phyloP scores from a whole-genome alignment of 1,140 invertebrate genomes.

The Nephila pilipes region DNA sequence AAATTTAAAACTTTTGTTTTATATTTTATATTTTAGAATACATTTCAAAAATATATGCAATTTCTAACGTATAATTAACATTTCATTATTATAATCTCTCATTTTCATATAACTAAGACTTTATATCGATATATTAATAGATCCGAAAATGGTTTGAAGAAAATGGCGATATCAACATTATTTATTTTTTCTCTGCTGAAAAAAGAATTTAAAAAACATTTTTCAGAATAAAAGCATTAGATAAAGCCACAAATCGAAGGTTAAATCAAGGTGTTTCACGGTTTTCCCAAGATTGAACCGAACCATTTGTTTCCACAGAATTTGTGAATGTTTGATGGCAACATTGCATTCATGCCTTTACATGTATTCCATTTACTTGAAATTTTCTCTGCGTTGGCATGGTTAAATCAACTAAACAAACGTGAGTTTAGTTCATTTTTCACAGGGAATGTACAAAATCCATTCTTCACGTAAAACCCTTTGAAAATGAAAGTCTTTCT shows the following conservation, averaged over 20 bases:
- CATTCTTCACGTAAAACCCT: neutral
- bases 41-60: no score
- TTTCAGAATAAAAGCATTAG: neutral
- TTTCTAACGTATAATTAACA: no score
- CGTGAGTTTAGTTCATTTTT: neutral
- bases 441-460: neutral
- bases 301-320: neutral
- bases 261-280: neutral
- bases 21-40: no score
- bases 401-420: no score
- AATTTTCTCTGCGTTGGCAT: neutral
- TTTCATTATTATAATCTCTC: no score
- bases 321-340: neutral
- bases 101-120: no score
- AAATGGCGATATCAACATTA: neutral
- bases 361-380: neutral
- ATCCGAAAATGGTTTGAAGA: no score
- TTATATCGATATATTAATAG: no score
- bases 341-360: neutral
- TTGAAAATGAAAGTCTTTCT: neutral
- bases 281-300: neutral
- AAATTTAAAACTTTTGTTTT: no score
- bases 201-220: neutral
- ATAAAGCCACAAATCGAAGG: neutral
- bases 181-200: neutral